Base-by-base conservation (phyloP, 1,140 invertebrate species). In the Neelides sp. region DNA sequence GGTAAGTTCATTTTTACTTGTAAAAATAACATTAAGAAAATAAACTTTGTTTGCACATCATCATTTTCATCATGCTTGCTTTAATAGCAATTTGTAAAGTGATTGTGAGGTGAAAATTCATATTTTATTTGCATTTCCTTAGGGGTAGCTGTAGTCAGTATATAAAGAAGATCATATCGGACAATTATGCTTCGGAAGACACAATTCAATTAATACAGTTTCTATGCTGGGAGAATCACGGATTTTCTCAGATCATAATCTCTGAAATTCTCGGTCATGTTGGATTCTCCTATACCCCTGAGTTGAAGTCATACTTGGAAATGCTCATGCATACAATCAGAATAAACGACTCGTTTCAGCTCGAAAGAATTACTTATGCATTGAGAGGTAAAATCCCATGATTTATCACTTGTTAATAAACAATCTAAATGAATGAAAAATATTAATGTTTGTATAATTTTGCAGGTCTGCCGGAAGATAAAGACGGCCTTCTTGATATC, bases 301-400 rank as follows among this genome's bases (percentile, higher is more conserved):
- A 96, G 65, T 71, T 96, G 55, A 75, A 87, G 43, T 85, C 92
- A 56, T 89, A 93, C 66, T 80, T 92, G 7, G 91, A 97, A 64
- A 73, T 95, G 15, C 69, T 96, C 30, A 72, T 91, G 5, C 82
- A 83, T 41, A 80, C 96, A 67, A 68, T 96, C 50, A 67, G 90
- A 17, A 78, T 96, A 60, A 88, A 94, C 64, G 93, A 97, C 68
- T 90, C 87, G 0, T 97, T 92, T 91, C 91, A 96, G 65, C 82
- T 81, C 51, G 85, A 91, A 66, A 75, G 92, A 48, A 84, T 96
- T 62, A 82, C 87, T 61, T 91, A 90, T 66, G 89, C 90, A 7
- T 77, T 93, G 13, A 88, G 86, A 71, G 88, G 83, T 75, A 69
- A 35, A 23, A 34, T 24, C 12, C 13, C 42, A 50, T 24, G 43